Base-by-base conservation (phyloP, 2,113 vertebrate species). In the Eurypyga helias region DNA sequence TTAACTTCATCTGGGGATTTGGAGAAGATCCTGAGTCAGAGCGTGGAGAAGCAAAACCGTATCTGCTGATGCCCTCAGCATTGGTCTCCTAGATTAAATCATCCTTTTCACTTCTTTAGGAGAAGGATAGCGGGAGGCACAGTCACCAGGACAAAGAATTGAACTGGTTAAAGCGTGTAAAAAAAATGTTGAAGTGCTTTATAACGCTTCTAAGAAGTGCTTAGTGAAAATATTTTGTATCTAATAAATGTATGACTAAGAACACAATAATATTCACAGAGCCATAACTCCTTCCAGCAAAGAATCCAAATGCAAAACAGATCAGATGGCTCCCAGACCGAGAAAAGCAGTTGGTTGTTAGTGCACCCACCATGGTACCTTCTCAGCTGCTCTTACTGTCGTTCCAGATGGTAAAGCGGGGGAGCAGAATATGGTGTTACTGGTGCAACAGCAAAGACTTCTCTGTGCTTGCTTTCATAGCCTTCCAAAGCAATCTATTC, bases 191-290 rank as follows among this genome's bases (percentile, higher is more conserved):
- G 6, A 73, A 76, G 60, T 86, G 52, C 62, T 93, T 86, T 91
- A 49, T 62, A 81, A 83, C 70, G 28, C 31, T 83, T 93, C 78
- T 92, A 60, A 96, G 66, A 96, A 87, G 15, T 34, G 33, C 83
- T 88, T 34, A 15, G 65, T 48, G 69, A 91, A 94, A 97, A 89
- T 90, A 91, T 84, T 94, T 94, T 57, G 23, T 51, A 54, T 95
- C 91, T 94, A 93, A 96, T 84, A 96, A 95, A 93, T 29, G 38
- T 57, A 46, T 91, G 92, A 90, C 38, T 95, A 96, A 94, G 92
- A 93, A 83, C 31, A 62, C 41, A 83, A 51, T 29, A 85, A 83
- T 64, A 81, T 55, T 86, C 89, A 89, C 41, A 87, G 26, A 90
- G 54, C 45, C 51, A 24, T 73, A 95, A 95, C 58, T 92, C 46